A percentile compares a stretch with the other conserved stretches of the same genome.
Conservation (phyloP, 2,888 invertebrate genomes). For the Leptinotarsa juncta region DNA sequence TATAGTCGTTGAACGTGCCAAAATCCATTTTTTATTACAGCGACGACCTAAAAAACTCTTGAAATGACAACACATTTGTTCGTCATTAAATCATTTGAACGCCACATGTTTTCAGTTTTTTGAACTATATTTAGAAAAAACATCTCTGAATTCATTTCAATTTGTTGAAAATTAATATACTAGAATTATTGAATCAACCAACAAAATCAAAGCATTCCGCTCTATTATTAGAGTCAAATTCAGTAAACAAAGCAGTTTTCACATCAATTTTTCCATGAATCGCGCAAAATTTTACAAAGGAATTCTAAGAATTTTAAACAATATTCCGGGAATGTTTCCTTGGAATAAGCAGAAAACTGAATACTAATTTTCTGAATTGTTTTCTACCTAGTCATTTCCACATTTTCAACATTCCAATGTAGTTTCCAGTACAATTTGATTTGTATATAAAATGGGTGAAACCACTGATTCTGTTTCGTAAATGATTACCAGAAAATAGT, state of each 20-base stretch:
- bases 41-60: background rate
- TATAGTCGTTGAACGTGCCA: slow-evolving; percentile 6
- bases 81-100: slow-evolving; percentile 13
- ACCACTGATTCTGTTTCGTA: background rate
- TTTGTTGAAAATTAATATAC: background rate
- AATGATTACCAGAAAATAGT: background rate
- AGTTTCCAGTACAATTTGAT: background rate
- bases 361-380: background rate
- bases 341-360: background rate
- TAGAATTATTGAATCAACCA: background rate
- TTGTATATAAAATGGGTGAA: background rate
- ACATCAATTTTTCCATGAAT: background rate
- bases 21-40: background rate
- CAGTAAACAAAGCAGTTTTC: background rate
- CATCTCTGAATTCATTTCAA: background rate
- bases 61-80: slow-evolving; percentile 7
- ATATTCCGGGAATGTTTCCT: background rate
- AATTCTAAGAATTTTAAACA: background rate
- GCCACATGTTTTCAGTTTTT: slow-evolving; percentile 3
- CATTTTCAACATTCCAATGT: background rate
- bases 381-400: background rate
- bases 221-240: background rate
- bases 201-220: background rate
- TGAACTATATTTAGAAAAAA: slow-evolving; percentile 8
- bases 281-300: background rate